These are phyloP conservation scores for Biston stratarius DNA, from an alignment of 2,888 invertebrate genomes.

Conservation along the genomic window DNA sequence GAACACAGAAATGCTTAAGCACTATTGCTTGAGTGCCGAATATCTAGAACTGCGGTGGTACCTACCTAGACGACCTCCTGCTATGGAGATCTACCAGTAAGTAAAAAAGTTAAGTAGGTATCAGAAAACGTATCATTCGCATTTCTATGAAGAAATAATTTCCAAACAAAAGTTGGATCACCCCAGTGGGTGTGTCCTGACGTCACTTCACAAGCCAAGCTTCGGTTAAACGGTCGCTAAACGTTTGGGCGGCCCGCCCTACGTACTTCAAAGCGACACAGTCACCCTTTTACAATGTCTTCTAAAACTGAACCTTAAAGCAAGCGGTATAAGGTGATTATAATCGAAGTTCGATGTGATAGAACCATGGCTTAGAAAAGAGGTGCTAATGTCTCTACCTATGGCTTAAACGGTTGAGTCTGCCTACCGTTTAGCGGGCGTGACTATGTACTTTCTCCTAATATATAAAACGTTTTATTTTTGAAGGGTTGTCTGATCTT, in stretches of 20 bases:
- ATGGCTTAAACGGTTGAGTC: slow-evolving; percentile 74
- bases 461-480: slow-evolving; percentile 41
- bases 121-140: background rate
- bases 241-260: slow-evolving; percentile 87
- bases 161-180: slow-evolving; percentile 43
- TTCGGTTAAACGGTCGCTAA: slow-evolving; percentile 84
- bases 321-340: slow-evolving; percentile 45
- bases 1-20: no score
- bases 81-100: background rate
- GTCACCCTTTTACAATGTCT: slow-evolving; percentile 46
- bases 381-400: slow-evolving; percentile 67
- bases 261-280: slow-evolving; percentile 66
- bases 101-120: background rate
- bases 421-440: slow-evolving; percentile 66
- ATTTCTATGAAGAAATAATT: slow-evolving; percentile 26
- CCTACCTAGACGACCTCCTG: no score
- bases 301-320: slow-evolving; percentile 56
- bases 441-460: slow-evolving; percentile 64
- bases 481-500: background rate
- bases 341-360: slow-evolving; percentile 40
- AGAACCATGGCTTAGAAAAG: slow-evolving; percentile 67
- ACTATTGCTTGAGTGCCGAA: no score
- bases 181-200: slow-evolving; percentile 78
- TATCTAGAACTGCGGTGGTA: no score
- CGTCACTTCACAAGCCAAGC: slow-evolving; percentile 60